These are phyloP conservation scores for Drosophila fuyamai DNA, from an alignment of 1,140 invertebrate genomes.

Conservation along the genomic window DNA sequence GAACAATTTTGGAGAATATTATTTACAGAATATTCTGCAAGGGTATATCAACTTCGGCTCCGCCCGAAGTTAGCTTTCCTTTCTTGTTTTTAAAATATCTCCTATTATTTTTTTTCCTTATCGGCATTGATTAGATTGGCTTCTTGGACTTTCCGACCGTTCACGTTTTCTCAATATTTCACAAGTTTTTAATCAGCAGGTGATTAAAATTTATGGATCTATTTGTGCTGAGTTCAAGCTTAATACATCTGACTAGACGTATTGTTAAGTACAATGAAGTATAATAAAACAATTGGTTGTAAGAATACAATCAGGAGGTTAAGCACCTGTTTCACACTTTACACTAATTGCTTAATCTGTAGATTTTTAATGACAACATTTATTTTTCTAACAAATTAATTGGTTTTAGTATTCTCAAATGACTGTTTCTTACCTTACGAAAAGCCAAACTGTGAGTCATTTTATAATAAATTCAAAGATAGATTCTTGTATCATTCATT, in stretches of 20 bases:
- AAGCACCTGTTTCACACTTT: not conserved
- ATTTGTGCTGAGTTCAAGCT: not conserved
- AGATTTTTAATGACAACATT: no score
- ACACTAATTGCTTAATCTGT: no score
- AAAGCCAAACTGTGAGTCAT: no score
- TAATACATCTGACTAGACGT: not conserved
- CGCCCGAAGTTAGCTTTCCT: no score
- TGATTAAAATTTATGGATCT: conserved; percentile 22
- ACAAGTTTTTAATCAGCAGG: conserved; percentile 11
- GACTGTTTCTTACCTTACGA: no score
- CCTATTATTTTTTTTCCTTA: not conserved
- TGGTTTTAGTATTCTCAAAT: no score
- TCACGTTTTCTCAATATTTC: conserved; percentile 47
- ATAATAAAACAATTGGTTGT: not conserved
- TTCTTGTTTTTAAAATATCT: conserved; percentile 9
- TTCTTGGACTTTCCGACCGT: conserved; percentile 13
- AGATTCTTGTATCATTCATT: no score
- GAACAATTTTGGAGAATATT: no score
- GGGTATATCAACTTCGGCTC: no score
- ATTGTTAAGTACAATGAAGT: not conserved
- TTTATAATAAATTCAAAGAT: no score
- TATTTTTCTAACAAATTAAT: no score
- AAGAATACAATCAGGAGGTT: not conserved
- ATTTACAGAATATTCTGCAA: no score
- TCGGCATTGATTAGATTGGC: conserved; percentile 35